Evolutionary conservation across 1,140 invertebrate genomes (phyloP).

Genomic region (Pollicipes pollicipes): DNA sequence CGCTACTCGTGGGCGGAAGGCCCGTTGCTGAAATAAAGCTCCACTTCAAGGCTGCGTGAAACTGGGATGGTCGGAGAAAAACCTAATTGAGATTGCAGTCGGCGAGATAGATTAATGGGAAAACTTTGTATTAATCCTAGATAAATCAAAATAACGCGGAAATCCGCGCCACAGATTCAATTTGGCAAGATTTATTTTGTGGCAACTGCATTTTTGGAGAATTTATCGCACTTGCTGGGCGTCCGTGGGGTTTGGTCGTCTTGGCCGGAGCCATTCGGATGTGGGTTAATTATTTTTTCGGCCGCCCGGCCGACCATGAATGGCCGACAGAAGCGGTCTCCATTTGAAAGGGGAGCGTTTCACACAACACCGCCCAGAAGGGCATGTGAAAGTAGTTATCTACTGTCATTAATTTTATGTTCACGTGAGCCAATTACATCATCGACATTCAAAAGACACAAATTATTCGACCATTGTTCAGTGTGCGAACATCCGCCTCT

Average conservation of each 20-base stretch:
- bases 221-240: neutral
- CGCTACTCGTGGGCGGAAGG: neutral
- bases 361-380: neutral
- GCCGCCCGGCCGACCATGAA: neutral
- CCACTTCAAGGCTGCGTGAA: neutral
- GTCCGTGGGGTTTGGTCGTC: neutral
- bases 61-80: neutral
- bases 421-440: neutral
- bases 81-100: slow-evolving; percentile 1
- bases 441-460: slow-evolving; percentile 2
- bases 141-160: slow-evolving; percentile 1
- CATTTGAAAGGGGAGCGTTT: neutral
- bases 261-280: neutral
- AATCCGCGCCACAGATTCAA: neutral
- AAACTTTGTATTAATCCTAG: neutral
- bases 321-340: neutral
- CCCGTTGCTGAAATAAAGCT: neutral
- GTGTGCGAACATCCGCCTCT: neutral
- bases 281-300: neutral
- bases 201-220: neutral
- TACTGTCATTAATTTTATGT: neutral
- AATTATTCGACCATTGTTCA: neutral
- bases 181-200: neutral
- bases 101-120: neutral
- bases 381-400: neutral